These are phyloP conservation scores for Spilosoma lubricipeda DNA, from an alignment of 2,888 invertebrate genomes.

Conservation along the genomic window DNA sequence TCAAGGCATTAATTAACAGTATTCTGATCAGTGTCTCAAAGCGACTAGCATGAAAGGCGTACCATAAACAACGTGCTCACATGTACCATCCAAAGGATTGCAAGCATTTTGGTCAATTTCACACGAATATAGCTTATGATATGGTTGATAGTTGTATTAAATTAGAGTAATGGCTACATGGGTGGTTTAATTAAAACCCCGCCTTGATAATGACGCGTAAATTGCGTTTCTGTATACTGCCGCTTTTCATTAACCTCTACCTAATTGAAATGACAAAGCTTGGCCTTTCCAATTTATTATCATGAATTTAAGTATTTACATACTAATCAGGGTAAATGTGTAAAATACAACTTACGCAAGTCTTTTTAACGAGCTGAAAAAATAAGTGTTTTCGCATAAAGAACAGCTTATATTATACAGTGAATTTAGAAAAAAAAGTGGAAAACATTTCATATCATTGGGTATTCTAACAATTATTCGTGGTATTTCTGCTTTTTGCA, in stretches of 20 bases:
- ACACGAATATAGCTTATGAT: conserved; percentile 1
- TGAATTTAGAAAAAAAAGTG: not conserved
- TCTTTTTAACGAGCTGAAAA: not conserved
- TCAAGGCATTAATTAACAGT: not conserved
- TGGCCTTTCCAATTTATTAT: conserved; percentile 50
- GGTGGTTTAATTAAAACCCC: conserved; percentile 70
- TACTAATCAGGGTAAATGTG: conserved; percentile 32
- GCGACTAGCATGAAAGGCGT: not conserved
- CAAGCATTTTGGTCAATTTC: conserved; percentile 3
- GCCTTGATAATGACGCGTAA: conserved; percentile 59
- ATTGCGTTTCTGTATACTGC: conserved; percentile 59
- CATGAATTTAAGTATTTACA: conserved; percentile 46
- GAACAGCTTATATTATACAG: not conserved
- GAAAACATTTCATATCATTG: not conserved
- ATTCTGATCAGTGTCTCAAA: not conserved
- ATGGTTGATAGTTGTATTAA: conserved; percentile 3
- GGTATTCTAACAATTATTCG: not conserved
- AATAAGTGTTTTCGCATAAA: not conserved
- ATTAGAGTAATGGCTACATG: conserved; percentile 48
- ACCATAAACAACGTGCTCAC: not conserved
- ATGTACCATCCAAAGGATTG: not conserved
- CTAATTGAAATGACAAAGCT: conserved; percentile 52
- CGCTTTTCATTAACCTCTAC: conserved; percentile 62
- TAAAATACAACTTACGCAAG: not conserved
- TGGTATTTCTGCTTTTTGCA: not conserved